Conservation (phyloP, 2,113 vertebrate species). For the Chaetodon auriga region DNA sequence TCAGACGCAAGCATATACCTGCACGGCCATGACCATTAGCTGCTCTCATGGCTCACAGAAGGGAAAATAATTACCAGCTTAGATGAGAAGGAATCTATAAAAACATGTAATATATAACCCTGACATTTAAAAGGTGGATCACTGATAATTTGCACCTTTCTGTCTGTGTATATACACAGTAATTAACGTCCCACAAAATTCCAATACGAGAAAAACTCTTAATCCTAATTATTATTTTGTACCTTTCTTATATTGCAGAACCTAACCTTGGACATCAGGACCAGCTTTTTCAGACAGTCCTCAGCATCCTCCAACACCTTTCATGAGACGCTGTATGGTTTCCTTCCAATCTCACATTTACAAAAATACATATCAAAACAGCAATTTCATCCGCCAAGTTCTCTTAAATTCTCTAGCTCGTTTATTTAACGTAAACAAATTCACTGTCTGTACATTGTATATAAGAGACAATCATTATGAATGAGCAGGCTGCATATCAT, state of each 20-base stretch:
- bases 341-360: neutral
- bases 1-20: neutral
- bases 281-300: neutral
- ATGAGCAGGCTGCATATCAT: neutral
- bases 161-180: neutral
- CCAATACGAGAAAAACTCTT: neutral
- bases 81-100: neutral
- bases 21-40: neutral
- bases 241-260: slow-evolving; percentile 48
- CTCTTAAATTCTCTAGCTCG: neutral
- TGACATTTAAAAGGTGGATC: slow-evolving; percentile 13
- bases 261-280: slow-evolving; percentile 9
- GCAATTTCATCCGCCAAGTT: neutral
- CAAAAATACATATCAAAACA: neutral
- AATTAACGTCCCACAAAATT: neutral
- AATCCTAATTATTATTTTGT: neutral
- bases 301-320: neutral
- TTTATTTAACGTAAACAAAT: slow-evolving; percentile 11
- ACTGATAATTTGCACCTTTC: neutral
- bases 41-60: neutral
- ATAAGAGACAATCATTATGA: neutral
- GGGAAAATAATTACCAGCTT: neutral
- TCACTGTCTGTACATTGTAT: neutral
- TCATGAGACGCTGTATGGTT: neutral
- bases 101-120: slow-evolving; percentile 6